A percentile compares a stretch with the other conserved stretches of the same genome.
These are phyloP conservation scores for Telmatochromis sp. DNA, from an alignment of 2,113 vertebrate genomes.

Conservation along the genomic window DNA sequence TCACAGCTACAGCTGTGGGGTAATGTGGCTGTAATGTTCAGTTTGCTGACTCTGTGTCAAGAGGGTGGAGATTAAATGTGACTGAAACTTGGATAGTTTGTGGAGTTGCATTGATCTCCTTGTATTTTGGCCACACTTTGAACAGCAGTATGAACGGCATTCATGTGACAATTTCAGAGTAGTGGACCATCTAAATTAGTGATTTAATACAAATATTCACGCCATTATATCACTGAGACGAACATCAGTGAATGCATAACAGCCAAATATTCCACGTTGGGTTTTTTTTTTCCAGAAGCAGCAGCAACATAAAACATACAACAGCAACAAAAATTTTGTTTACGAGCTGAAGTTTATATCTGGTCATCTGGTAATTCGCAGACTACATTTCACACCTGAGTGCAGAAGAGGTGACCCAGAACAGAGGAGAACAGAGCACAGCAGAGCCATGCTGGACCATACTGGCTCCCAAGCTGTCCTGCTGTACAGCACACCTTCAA, in stretches of 20 bases:
- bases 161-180: background rate
- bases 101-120: background rate
- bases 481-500: conserved; percentile 53
- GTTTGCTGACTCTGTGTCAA: background rate
- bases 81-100: background rate
- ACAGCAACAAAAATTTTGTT: background rate
- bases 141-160: background rate
- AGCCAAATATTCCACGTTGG: background rate
- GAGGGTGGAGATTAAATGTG: background rate
- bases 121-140: background rate
- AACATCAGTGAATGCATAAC: background rate
- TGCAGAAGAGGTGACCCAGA: conserved; percentile 64
- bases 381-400: conserved; percentile 57
- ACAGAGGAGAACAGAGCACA: conserved; percentile 26
- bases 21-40: background rate
- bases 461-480: conserved; percentile 58
- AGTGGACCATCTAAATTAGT: background rate
- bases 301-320: background rate
- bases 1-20: background rate
- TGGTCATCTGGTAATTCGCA: conserved; percentile 56
- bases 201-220: background rate
- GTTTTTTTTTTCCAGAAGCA: background rate
- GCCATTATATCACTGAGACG: background rate
- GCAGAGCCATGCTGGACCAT: conserved; percentile 54
- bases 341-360: background rate